Base-by-base conservation (phyloP, 2,113 vertebrate species). In the Gobio gobio region DNA sequence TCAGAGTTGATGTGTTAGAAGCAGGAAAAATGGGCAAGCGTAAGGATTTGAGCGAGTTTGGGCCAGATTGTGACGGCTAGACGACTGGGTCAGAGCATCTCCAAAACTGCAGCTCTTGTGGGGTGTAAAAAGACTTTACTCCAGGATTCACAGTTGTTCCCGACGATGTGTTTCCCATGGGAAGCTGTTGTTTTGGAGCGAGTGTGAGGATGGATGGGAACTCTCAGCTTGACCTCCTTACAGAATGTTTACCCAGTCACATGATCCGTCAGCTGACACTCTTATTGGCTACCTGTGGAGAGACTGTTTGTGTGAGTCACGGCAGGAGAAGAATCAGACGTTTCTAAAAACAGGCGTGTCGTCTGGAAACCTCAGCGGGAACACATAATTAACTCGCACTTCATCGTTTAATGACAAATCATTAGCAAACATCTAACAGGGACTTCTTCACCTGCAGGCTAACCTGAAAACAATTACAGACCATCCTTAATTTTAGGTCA, bases 211-310 rank as follows among this genome's bases (percentile, higher is more conserved):
- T 56, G 61, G 83, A 84, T 84, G 59, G 77, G 47, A 76, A 61
- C 29, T 54, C 68, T 40, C 85, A 22, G 59, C 58, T 1, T 66
- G 68, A 56, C 68, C 70, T 64, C 14, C 14, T 43, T 77, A 33
- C 79, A 70, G 10, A 78, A 59, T 83, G 80, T 83, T 85, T 85
- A 77, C 22, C 29, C 54, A 36, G 29, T 87, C 86, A 83, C 75
- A 83, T 83, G 66, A 59, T 9, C 13, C 5, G 22, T 87, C 43
- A 87, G 82, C 68, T 29, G 54, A 72, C 22, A 10, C 26, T n/a
- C 54, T 76, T 16, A 83, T 88, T 82, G 73, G 83, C 74, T 88
- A 82, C 72, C 74, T 78, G 51, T 58, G 36, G 59, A n/a, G 45
- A 75, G 68, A 58, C 40, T 64, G 68, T 84, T 76, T 84, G 76